phyloP scores from a whole-genome alignment of 2,113 vertebrate genomes.

The Thalassarche chlororhynchos region DNA sequence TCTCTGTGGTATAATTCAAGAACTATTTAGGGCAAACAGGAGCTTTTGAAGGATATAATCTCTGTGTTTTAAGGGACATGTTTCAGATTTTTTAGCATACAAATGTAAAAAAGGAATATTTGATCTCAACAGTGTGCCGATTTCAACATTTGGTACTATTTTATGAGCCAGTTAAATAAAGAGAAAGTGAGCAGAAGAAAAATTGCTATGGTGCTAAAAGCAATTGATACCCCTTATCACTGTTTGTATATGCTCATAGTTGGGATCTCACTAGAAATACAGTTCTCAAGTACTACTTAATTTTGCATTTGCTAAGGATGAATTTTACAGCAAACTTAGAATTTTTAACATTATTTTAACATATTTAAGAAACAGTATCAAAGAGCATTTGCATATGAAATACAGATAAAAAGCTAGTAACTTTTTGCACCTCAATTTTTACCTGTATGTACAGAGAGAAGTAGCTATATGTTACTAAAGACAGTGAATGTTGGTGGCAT shows the following conservation, averaged over 20 bases:
- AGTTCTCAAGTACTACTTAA: neutral
- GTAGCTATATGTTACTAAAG: neutral
- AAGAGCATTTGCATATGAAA: neutral
- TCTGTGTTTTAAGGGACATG: neutral
- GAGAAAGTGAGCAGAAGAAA: neutral
- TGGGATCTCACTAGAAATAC: neutral
- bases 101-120: neutral
- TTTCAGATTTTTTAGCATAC: neutral
- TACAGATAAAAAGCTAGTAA: neutral
- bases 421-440: neutral
- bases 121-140: rapidly evolving
- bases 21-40: neutral
- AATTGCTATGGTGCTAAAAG: neutral
- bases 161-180: neutral
- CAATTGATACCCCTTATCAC: neutral
- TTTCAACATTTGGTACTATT: neutral
- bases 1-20: neutral
- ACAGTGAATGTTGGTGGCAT: neutral
- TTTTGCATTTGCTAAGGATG: neutral
- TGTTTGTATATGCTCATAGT: neutral
- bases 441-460: neutral
- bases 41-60: neutral
- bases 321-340: neutral
- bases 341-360: neutral
- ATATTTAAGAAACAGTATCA: neutral